Evolutionary conservation across 1,140 invertebrate species (phyloP), one percentile per base, ranked within the genome.

Genomic region (Heterodera carotae): DNA sequence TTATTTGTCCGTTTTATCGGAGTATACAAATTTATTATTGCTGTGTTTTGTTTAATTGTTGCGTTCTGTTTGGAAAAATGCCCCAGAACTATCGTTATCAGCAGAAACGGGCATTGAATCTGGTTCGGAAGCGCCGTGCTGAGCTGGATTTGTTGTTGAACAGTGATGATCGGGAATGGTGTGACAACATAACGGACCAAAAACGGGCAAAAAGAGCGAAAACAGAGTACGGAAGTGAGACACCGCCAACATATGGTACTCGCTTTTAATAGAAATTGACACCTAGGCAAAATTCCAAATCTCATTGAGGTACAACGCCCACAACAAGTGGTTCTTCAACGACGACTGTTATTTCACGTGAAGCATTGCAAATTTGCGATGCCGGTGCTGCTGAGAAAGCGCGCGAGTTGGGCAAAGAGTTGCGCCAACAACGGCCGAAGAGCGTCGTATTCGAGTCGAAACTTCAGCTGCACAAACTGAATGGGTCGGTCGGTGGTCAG

Each of bases 81-180:
- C 27, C 43, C 2, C 59, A 74, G 64, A 31, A 43, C 25, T 8
- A 12, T 43, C 39, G 56, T 18, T 18, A 74, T n/a, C n/a, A n/a
- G n/a, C n/a, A 34, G 59, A 56, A 36, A 22, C 18, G 48, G 10
- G 71, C 71, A 18, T 64, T 62, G 31, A 74, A 74, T 64, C 59
- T 53, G 31, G 34, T 60, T 39, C 71, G 71, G 31, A 74, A 74
- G 36, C 43, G 71, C 27, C 25, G 36, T 22, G 71, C 71, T 1
- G 71, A 74, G 33, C 64, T 74, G 43, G 59, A 66, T 15, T 66
- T 66, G 33, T n/a, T 66, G 62, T 1, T 66, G 62, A 66, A 66
- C 27, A 66, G 4, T 6, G 62, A 31, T 29, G 29, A 22, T 1
- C 6, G 33, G 29, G 27, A 15, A 27, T 7, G 29, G 1, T 4